Evolutionary conservation across 1,140 invertebrate genomes (phyloP), one percentile per base, ranked within the genome.

Genomic region (Zaprionus inermis): DNA sequence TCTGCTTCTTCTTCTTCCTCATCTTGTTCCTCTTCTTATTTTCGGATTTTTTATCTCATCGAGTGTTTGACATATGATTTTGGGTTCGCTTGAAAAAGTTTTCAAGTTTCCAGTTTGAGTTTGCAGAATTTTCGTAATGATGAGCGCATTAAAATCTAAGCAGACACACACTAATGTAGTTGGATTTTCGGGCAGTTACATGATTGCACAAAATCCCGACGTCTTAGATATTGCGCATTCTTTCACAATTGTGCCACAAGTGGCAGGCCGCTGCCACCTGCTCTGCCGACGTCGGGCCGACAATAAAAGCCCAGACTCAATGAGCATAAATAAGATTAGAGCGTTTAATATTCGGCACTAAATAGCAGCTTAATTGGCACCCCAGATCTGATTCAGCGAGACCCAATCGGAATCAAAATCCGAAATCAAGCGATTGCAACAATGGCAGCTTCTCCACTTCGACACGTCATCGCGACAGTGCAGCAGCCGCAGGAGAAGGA

Each of bases 21-120:
- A 36, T 56, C 16, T 7, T 16, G n/a, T n/a, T n/a, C n/a, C n/a
- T n/a, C n/a, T n/a, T n/a, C n/a, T 28, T 28, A 18, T 11, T 34
- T 32, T 38, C 38, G 36, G 14, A 22, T 58, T 79, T 74, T 66
- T 54, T n/a, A n/a, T n/a, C 32, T 72, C 44, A 52, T 84, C 63
- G 70, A 86, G 82, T 86, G 79, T 88, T 86, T 86, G 82, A 86
- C 82, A 86, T 86, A 86, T 88, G 82, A 88, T 86, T 85, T 86
- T 85, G 44, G 44, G 44, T 76, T 20, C 46, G 82, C 72, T 84
- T 82, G 68, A 82, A 82, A 82, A 76, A 65, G 59, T 75, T 80
- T 83, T 73, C 65, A 76, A 75, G 82, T 85, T 80, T 64, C 74
- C 80, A 84, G 77, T 77, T 75, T 67, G 78, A 75, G 74, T 86